phyloP scores from a whole-genome alignment of 2,888 invertebrate genomes.

The Athalia cordata region DNA sequence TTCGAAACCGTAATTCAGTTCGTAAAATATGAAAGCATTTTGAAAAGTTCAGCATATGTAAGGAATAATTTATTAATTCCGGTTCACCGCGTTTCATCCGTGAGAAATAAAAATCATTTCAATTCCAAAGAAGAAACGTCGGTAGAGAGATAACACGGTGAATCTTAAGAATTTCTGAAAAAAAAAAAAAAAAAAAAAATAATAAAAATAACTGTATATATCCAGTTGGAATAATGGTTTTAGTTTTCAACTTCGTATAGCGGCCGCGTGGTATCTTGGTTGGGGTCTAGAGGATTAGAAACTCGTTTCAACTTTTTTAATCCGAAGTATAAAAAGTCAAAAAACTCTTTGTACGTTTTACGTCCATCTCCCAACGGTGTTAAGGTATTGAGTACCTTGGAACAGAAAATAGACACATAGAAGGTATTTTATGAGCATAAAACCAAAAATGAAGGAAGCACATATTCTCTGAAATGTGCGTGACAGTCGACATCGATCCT shows the following conservation, averaged over 20 bases:
- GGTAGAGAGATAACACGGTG: too few species aligned
- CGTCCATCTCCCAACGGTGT: background rate
- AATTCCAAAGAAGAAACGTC: too few species aligned
- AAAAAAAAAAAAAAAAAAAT: background rate
- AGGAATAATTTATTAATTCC: too few species aligned
- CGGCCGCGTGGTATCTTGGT: constrained; percentile 14
- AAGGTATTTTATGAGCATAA: too few species aligned
- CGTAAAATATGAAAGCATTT: too few species aligned
- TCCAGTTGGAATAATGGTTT: constrained; percentile 13
- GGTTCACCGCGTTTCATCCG: too few species aligned
- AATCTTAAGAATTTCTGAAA: constrained; percentile 13
- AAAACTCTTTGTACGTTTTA: background rate
- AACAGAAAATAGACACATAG: background rate
- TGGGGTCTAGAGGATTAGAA: constrained; percentile 27
- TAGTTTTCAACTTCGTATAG: constrained; percentile 30
- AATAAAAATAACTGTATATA: background rate
- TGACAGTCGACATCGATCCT: too few species aligned
- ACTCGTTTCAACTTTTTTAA: constrained; percentile 47
- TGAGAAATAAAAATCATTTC: too few species aligned
- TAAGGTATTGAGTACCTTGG: background rate
- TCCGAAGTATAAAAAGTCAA: constrained; percentile 35
- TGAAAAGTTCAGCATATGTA: too few species aligned
- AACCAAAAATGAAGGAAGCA: too few species aligned
- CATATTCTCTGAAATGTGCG: too few species aligned
- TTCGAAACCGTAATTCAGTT: too few species aligned